These are phyloP conservation scores for Chitala chitala DNA, from an alignment of 2,113 vertebrate genomes.

Conservation along the genomic window DNA sequence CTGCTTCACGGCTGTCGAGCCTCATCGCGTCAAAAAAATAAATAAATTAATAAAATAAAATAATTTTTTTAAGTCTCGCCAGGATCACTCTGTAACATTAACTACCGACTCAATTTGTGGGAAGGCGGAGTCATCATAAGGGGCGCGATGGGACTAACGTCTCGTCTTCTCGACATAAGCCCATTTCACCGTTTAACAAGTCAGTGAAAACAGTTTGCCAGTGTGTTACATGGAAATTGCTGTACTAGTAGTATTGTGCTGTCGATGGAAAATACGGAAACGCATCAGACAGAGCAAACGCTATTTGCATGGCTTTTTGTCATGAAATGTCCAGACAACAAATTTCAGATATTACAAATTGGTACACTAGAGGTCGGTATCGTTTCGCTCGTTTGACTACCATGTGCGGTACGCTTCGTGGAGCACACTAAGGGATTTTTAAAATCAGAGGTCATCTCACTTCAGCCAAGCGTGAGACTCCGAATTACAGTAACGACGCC, in stretches of 20 bases:
- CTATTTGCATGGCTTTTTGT: background rate
- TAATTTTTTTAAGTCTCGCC: slow-evolving; percentile 51
- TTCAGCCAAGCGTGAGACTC: slow-evolving; percentile 15
- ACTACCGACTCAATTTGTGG: slow-evolving; percentile 40
- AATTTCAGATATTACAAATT: background rate
- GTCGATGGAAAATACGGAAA: slow-evolving; percentile 2
- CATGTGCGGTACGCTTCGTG: background rate
- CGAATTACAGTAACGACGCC: background rate
- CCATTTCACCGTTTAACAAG: background rate
- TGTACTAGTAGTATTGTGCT: background rate
- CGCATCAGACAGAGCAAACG: background rate
- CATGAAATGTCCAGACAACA: slow-evolving; percentile 7
- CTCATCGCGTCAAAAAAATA: slow-evolving; percentile 62
- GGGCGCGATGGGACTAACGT: slow-evolving; percentile 5
- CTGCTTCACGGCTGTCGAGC: slow-evolving; percentile 69
- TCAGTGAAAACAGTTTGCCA: background rate
- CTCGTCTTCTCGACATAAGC: background rate
- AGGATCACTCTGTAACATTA: slow-evolving; percentile 43
- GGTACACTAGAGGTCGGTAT: slow-evolving; percentile 62
- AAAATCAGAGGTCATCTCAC: slow-evolving; percentile 17
- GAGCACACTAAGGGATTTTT: background rate
- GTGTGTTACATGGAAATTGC: background rate
- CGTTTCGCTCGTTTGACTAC: slow-evolving; percentile 31
- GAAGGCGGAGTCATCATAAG: slow-evolving; percentile 18
- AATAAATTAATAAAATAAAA: no score